phyloP scores from a whole-genome alignment of 2,113 vertebrate species.

The Panurus biarmicus region DNA sequence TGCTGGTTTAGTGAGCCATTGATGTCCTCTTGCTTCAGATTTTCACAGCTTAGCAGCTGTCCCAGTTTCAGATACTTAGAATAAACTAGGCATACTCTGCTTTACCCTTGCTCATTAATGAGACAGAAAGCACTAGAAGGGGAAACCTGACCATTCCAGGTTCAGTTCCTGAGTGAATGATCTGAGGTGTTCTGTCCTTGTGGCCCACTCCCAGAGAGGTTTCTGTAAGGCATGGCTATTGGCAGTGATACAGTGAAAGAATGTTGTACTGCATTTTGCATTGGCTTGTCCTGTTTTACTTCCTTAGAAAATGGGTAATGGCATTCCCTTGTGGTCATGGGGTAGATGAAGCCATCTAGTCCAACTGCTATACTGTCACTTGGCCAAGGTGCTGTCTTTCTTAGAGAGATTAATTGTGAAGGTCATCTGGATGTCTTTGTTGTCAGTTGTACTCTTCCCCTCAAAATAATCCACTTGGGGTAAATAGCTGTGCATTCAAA shows the following conservation, averaged over 20 bases:
- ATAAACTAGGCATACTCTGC: neutral
- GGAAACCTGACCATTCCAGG: neutral
- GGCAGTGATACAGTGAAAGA: neutral
- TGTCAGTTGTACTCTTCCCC: neutral
- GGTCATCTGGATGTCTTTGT: neutral
- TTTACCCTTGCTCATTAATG: neutral
- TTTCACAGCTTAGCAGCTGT: neutral
- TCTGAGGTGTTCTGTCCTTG: neutral
- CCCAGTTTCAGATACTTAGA: neutral
- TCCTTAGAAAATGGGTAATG: neutral
- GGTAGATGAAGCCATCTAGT: neutral
- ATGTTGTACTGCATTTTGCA: neutral
- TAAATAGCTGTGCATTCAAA: neutral
- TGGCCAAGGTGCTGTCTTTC: neutral
- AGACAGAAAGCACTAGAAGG: neutral
- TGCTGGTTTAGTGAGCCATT: neutral
- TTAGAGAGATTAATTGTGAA: neutral
- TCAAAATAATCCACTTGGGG: neutral
- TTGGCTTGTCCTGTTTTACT: neutral
- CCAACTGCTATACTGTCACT: neutral
- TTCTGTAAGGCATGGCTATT: neutral
- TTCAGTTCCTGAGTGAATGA: neutral
- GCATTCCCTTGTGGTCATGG: neutral
- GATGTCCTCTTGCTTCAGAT: neutral
- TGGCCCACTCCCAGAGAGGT: neutral